phyloP scores from a whole-genome alignment of 2,797 vertebrate species.

The Poeciliopsis infans region DNA sequence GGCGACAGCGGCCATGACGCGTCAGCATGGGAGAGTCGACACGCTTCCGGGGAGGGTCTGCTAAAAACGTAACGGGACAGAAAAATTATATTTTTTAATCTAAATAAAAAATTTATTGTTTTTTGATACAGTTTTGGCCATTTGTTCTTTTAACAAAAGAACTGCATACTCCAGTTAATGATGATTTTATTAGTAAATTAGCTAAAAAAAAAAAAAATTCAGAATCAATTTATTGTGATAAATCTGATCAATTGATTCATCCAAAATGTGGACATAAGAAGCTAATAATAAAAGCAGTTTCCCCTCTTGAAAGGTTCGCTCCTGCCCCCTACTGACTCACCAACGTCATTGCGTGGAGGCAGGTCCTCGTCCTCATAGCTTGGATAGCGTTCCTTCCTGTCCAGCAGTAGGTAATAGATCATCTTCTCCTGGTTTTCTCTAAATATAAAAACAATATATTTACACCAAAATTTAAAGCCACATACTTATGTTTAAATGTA shows the following conservation, averaged over 20 bases:
- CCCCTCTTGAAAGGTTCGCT: constrained; percentile 37
- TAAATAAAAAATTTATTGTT: too few relatives aligned
- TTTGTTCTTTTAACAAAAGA: too few relatives aligned
- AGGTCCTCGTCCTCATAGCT: constrained; percentile 94
- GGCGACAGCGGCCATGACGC: constrained; percentile 89
- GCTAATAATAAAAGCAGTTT: constrained; percentile 15
- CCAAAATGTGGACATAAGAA: not conserved
- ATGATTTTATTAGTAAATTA: too few relatives aligned
- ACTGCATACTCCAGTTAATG: too few relatives aligned
- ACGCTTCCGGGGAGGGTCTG: constrained; percentile 90
- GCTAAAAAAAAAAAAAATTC: too few relatives aligned
- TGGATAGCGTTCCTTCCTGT: constrained; percentile 93
- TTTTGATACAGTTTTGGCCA: too few relatives aligned
- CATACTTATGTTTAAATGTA: not conserved
- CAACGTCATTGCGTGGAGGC: constrained; percentile 89
- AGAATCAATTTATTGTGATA: too few relatives aligned
- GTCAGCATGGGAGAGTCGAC: constrained; percentile 94
- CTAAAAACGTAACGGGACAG: constrained; percentile 20
- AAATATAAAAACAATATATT: not conserved
- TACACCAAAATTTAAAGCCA: not conserved
- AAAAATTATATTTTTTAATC: too few relatives aligned
- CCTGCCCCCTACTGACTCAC: constrained; percentile 80
- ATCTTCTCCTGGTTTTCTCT: constrained; percentile 96
- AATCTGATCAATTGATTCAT: too few relatives aligned
- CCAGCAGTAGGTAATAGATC: constrained; percentile 93